Base-by-base conservation (phyloP, 2,113 vertebrate species). In the Mirza zaza region DNA sequence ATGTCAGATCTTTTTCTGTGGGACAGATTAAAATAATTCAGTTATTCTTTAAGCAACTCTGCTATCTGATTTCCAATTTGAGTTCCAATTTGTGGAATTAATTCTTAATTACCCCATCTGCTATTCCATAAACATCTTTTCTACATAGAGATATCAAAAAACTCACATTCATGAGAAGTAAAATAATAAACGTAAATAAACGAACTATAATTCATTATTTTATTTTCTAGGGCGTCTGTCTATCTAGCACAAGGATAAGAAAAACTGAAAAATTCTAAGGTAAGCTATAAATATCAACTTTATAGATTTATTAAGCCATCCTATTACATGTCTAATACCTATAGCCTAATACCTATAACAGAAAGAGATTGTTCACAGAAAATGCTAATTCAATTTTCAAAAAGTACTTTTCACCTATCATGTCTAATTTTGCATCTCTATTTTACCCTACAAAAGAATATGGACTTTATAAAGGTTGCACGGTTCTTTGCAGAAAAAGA, bases 121-220 rank as follows among this genome's bases (percentile, higher is more conserved):
- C 7, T 89, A 0, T 52, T 94, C 45, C 18, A 39, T 55, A 59
- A 93, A 59, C 21, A 42, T 73, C 20, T 84, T 77, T 73, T 90
- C n/a, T 86, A 25, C 15, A 20, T 6, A 70, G 4, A 81, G 21
- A 48, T 45, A 75, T 29, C 61, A 82, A 87, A 67, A 67, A 50
- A 77, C 17, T 50, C 14, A 97, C 2, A 88, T 14, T 20, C n/a
- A 27, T 4, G 18, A 83, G 55, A 63, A 82, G 21, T 32, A 29
- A 91, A 96, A 95, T 48, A 75, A 70, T n/a, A 90, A 65, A 39
- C 50, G 4, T 59, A 87, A 86, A 71, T 52, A 82, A 67, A 50
- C 48, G 36, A 25, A n/a, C 8, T 59, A 23, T n/a, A 36, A 89
- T 39, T 32, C 20, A 42, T 50, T 67, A 25, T 34, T 83, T 83